phyloP scores from a whole-genome alignment of 1,140 invertebrate genomes.

The Centruroides vittatus region DNA sequence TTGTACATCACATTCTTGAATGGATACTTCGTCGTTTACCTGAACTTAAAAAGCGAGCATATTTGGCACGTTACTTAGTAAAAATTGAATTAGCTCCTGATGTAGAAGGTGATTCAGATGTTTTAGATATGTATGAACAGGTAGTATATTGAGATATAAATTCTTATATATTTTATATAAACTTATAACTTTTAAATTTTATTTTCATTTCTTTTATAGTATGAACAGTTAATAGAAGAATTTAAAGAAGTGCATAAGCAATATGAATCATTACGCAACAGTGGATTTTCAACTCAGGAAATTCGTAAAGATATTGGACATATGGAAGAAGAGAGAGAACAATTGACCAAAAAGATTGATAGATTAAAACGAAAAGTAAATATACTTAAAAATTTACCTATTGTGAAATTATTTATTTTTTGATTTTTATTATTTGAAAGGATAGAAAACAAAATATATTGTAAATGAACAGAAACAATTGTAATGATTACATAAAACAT shows the following conservation, averaged over 20 bases:
- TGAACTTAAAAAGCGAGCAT: slow-evolving; percentile 61
- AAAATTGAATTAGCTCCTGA: slow-evolving; percentile 69
- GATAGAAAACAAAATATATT: too few species aligned
- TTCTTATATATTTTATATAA: not conserved
- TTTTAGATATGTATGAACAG: slow-evolving; percentile 51
- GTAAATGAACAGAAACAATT: too few species aligned
- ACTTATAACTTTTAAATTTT: slow-evolving; percentile 1
- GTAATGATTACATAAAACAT: too few species aligned
- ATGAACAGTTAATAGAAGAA: slow-evolving; percentile 59
- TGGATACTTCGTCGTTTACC: slow-evolving; percentile 58
- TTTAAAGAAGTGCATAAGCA: slow-evolving; percentile 68
- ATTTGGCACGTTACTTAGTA: slow-evolving; percentile 56
- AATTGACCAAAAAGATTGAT: slow-evolving; percentile 52
- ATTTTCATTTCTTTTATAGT: slow-evolving; percentile 30
- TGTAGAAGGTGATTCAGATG: slow-evolving; percentile 57
- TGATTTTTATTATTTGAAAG: too few species aligned
- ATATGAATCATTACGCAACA: slow-evolving; percentile 46
- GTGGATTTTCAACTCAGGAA: slow-evolving; percentile 37
- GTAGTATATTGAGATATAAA: slow-evolving; percentile 23
- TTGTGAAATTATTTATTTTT: too few species aligned
- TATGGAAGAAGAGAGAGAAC: slow-evolving; percentile 74
- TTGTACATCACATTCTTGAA: slow-evolving; percentile 58
- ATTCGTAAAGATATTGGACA: slow-evolving; percentile 54
- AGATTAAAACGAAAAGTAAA: slow-evolving; percentile 46
- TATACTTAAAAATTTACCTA: not conserved